These are phyloP conservation scores for Spea bombifrons DNA, from an alignment of 2,113 vertebrate genomes.

Conservation along the genomic window DNA sequence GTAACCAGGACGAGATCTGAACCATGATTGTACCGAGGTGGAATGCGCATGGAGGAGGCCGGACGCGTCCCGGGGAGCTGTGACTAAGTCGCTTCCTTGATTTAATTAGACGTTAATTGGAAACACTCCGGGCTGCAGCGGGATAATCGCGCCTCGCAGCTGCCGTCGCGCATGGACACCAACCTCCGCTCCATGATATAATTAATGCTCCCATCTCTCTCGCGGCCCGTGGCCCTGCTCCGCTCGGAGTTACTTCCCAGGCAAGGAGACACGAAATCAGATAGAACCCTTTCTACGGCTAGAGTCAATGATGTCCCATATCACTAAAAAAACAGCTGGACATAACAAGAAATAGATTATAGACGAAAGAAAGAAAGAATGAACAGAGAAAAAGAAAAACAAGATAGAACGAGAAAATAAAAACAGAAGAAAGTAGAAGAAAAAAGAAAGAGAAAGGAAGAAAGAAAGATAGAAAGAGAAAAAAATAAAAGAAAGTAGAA, in stretches of 20 bases:
- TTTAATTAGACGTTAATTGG: constrained; percentile 45
- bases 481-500: too few species aligned
- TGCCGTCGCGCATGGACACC: neutral
- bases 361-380: too few species aligned
- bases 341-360: too few species aligned
- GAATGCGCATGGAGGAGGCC: constrained; percentile 28
- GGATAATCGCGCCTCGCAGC: constrained; percentile 24
- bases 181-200: constrained; percentile 21
- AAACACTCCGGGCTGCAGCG: constrained; percentile 26
- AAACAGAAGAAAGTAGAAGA: too few species aligned
- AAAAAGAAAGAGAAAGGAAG: too few species aligned
- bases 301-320: too few species aligned
- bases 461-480: too few species aligned
- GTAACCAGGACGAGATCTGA: constrained; percentile 39
- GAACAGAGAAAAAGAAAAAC: too few species aligned
- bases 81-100: constrained; percentile 39
- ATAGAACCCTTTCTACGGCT: too few species aligned
- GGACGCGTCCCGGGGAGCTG: constrained; percentile 30
- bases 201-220: constrained; percentile 15
- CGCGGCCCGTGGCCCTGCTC: neutral
- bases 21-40: constrained; percentile 32
- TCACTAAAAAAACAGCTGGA: too few species aligned
- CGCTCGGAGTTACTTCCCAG: neutral
- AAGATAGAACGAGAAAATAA: too few species aligned
- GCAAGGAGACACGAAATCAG: too few species aligned